Evolutionary conservation across 2,888 invertebrate species (phyloP), one percentile per base, ranked within the genome.

Genomic region (Buathra laborator): DNA sequence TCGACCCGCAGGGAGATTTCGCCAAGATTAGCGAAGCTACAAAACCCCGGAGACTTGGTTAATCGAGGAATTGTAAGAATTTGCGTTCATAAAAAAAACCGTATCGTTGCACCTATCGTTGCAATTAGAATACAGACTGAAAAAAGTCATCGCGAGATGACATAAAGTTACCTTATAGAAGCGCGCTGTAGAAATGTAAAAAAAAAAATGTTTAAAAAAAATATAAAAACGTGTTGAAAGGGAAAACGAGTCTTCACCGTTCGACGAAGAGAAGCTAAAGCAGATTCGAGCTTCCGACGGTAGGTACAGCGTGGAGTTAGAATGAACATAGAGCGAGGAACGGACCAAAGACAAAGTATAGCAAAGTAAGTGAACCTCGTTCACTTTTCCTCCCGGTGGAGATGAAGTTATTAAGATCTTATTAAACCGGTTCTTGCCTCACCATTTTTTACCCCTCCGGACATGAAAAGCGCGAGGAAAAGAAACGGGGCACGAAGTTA

Each of bases 381-480:
- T 82, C 82, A 85, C 71, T 82, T 81, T 85, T 68, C 37, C 62
- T 83, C 84, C 56, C 81, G 82, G 81, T 87, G 83, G 88, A 87
- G 81, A 86, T 85, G 87, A 89, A 91, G 90, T 91, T 91, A 91
- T 91, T 91, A 91, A 90, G 89, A 88, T 89, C 89, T 91, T 91
- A 91, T 91, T 91, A 91, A 91, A 91, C 90, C 87, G 90, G 87
- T 91, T 91, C 89, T 88, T 87, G 85, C 86, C 79, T 84, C 62
- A 59, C 44, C 64, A 83, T 82, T 77, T 81, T 66, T 79, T 77
- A 75, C 76, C 79, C 72, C 75, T 64, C 68, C 68, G 46, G 68
- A 86, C 79, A 74, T 78, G 83, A 81, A 81, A 75, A 85, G 81
- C 76, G 46, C 79, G 53, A 68, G 74, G 62, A 64, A 37, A 82